phyloP scores from a whole-genome alignment of 2,888 invertebrate species.

The Tolmerus cingulatus region DNA sequence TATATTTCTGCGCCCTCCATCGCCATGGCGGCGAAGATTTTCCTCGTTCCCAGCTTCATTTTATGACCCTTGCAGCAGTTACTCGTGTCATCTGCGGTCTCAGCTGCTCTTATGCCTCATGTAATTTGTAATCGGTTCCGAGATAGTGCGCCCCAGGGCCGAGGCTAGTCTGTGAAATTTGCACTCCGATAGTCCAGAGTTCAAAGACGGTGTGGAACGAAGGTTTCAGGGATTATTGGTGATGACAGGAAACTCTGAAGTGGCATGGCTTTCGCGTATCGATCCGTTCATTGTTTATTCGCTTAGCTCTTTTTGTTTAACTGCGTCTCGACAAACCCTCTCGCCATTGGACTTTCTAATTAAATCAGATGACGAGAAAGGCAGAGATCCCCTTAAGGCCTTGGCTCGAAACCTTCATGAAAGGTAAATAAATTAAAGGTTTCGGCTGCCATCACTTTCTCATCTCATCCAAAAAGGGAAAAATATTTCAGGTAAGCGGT shows the following conservation, averaged over 20 bases:
- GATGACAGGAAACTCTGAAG: neutral
- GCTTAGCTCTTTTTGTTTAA: neutral
- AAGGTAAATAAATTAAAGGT: slow-evolving; percentile 42
- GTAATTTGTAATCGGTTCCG: slow-evolving; percentile 42
- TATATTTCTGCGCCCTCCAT: neutral
- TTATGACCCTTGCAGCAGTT: slow-evolving; percentile 1
- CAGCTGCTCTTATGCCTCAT: neutral
- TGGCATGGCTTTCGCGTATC: neutral
- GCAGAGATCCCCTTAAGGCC: neutral
- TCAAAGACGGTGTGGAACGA: neutral
- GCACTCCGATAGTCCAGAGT: neutral
- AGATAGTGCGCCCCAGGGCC: slow-evolving; percentile 26
- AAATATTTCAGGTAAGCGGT: slow-evolving; percentile 22
- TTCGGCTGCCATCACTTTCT: slow-evolving; percentile 40
- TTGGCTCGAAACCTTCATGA: slow-evolving; percentile 5
- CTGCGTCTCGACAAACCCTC: neutral
- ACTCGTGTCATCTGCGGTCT: neutral
- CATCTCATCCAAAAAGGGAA: slow-evolving; percentile 8
- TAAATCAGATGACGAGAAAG: slow-evolving; percentile 15
- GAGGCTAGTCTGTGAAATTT: slow-evolving; percentile 9
- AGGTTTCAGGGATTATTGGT: neutral
- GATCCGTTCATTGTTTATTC: neutral
- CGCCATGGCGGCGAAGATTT: neutral
- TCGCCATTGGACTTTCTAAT: slow-evolving; percentile 36
- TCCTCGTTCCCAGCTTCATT: neutral